Evolutionary conservation across 2,113 vertebrate species (phyloP).

Genomic region (Genyomyrus donnyi): DNA sequence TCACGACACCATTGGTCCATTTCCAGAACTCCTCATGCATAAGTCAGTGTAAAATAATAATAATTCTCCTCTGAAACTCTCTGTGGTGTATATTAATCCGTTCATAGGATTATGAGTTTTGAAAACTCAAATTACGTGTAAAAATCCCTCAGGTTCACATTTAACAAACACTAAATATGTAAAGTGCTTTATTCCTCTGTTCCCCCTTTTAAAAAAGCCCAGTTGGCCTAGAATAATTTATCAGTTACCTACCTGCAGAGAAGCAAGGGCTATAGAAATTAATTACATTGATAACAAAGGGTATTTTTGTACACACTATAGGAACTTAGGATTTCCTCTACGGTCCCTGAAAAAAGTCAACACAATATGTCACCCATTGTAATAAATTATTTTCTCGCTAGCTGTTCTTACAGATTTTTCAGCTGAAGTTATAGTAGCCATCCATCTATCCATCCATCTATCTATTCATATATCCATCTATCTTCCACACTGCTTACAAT

Average conservation of each 20-base stretch:
- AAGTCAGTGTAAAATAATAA: background rate
- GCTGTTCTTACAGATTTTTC: background rate
- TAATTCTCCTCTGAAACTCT: background rate
- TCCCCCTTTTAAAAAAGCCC: background rate
- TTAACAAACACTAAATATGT: slow-evolving; percentile 7
- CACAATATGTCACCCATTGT: background rate
- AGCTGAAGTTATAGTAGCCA: background rate
- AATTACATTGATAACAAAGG: slow-evolving; percentile 1
- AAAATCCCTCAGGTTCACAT: slow-evolving; percentile 6
- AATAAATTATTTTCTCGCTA: background rate
- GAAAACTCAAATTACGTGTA: background rate
- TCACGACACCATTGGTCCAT: background rate
- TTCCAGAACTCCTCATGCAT: background rate
- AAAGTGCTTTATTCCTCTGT: background rate
- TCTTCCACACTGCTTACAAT: background rate
- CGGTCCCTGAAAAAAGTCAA: background rate
- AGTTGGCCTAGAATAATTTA: background rate
- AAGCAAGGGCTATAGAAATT: background rate
- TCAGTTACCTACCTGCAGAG: slow-evolving; percentile 3
- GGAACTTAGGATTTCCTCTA: background rate
- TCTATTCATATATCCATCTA: background rate
- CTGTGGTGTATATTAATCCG: background rate
- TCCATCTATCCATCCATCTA: background rate
- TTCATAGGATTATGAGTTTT: background rate
- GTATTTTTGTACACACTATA: background rate